Evolutionary conservation across 2,113 vertebrate genomes (phyloP).

Genomic region (Hippocampus guttulatus): DNA sequence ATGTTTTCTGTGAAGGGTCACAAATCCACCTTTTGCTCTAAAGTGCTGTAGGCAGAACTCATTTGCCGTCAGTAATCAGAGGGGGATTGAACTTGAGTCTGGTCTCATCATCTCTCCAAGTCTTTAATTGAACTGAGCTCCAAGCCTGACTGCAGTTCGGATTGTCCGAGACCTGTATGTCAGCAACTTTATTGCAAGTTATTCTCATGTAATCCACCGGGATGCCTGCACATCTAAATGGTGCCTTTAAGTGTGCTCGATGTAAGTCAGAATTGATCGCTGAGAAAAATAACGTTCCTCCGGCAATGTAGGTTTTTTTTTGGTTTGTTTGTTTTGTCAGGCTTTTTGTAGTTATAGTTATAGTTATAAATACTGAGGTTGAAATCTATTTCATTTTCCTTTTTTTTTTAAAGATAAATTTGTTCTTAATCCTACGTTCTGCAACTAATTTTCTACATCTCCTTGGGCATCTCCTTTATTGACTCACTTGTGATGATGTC

Average conservation of each 20-base stretch:
- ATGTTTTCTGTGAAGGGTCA: slow-evolving; percentile 7
- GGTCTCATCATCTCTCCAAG: slow-evolving; percentile 45
- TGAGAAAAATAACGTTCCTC: background rate
- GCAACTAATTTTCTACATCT: slow-evolving; percentile 40
- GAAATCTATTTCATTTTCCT: slow-evolving; percentile 1
- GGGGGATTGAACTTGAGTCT: slow-evolving; percentile 53
- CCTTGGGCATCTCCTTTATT: slow-evolving; percentile 47
- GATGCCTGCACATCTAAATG: slow-evolving; percentile 32
- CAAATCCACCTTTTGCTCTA: slow-evolving; percentile 28
- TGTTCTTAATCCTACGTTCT: slow-evolving; percentile 21
- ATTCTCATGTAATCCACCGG: slow-evolving; percentile 40
- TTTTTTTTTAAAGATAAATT: background rate
- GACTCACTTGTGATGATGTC: slow-evolving; percentile 51
- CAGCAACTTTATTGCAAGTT: slow-evolving; percentile 26
- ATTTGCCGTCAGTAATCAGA: slow-evolving; percentile 52
- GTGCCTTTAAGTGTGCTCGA: slow-evolving; percentile 22
- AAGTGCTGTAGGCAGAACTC: slow-evolving; percentile 35
- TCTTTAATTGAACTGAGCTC: slow-evolving; percentile 46
- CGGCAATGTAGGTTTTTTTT: background rate
- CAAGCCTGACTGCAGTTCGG: slow-evolving; percentile 44
- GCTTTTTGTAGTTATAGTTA: too few species aligned
- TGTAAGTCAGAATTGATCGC: background rate
- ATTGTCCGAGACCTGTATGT: slow-evolving; percentile 34
- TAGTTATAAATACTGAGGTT: background rate
- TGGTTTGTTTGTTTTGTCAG: background rate